These are phyloP conservation scores for Himalopsyche tibetana DNA, from an alignment of 2,888 invertebrate species.

Conservation along the genomic window DNA sequence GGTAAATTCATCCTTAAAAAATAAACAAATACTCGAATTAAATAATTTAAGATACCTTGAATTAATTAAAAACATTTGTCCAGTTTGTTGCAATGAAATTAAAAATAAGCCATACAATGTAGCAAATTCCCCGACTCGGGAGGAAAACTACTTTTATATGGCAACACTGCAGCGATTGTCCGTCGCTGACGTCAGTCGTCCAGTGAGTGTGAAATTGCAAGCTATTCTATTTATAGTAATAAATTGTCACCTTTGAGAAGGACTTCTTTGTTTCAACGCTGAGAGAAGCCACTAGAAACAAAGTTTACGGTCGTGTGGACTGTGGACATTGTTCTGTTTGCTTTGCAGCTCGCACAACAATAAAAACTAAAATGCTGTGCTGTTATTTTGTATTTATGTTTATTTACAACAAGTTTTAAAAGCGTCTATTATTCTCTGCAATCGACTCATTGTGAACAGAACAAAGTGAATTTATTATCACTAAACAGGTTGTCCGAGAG, in stretches of 20 bases:
- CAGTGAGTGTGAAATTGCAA: background rate
- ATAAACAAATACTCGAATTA: too few species aligned
- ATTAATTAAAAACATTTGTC: too few species aligned
- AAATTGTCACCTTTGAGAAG: conserved; percentile 15
- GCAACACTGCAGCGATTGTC: background rate
- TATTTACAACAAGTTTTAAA: too few species aligned
- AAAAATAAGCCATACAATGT: too few species aligned
- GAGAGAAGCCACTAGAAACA: background rate
- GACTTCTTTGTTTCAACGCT: background rate
- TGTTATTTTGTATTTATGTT: background rate
- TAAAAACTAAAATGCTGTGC: background rate
- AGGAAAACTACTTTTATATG: background rate
- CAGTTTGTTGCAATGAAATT: too few species aligned
- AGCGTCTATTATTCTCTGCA: too few species aligned
- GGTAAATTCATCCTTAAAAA: too few species aligned
- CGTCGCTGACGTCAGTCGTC: background rate
- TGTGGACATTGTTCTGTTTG: conserved; percentile 1
- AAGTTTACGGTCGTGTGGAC: conserved; percentile 2
- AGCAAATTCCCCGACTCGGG: background rate
- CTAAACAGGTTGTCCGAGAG: too few species aligned
- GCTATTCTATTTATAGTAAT: background rate
- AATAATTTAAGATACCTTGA: too few species aligned
- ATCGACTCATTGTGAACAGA: too few species aligned
- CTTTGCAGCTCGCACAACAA: background rate
- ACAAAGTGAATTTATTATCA: too few species aligned